A percentile compares a stretch with the other conserved stretches of the same genome.
Conservation (phyloP, 2,797 vertebrate species). For the Otus scops region DNA sequence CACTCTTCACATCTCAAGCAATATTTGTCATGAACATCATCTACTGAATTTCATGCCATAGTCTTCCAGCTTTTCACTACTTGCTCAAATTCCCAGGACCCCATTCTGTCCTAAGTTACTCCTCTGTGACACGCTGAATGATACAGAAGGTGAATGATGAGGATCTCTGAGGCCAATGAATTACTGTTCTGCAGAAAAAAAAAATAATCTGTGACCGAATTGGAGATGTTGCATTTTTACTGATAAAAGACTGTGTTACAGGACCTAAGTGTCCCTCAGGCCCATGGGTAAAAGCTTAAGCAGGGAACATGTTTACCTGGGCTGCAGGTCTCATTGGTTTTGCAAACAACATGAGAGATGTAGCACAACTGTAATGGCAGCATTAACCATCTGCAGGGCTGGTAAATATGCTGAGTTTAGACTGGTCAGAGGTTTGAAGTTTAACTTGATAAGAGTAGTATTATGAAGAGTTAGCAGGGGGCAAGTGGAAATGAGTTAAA, state of each 20-base stretch:
- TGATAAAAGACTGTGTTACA: neutral
- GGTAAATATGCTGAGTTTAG: neutral
- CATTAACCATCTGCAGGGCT: neutral
- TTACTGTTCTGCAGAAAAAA: neutral
- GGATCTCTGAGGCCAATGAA: neutral
- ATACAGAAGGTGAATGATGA: neutral
- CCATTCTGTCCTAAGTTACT: neutral
- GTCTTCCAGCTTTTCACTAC: neutral
- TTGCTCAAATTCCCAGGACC: neutral
- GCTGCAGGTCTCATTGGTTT: neutral
- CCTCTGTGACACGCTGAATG: neutral
- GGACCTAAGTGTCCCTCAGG: neutral
- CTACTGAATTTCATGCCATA: neutral
- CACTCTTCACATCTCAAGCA: neutral
- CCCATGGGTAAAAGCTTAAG: neutral
- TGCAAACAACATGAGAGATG: neutral
- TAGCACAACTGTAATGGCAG: neutral
- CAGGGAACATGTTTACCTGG: neutral
- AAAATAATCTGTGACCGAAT: neutral
- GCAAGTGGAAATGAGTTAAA: slow-evolving; percentile 3
- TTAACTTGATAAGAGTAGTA: neutral
- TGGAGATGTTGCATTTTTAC: neutral
- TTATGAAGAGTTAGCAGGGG: slow-evolving; percentile 20
- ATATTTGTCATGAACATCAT: neutral
- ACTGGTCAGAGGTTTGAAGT: neutral